Evolutionary conservation across 2,113 vertebrate species (phyloP), one percentile per base, ranked within the genome.

Genomic region (Leucosticte australis): DNA sequence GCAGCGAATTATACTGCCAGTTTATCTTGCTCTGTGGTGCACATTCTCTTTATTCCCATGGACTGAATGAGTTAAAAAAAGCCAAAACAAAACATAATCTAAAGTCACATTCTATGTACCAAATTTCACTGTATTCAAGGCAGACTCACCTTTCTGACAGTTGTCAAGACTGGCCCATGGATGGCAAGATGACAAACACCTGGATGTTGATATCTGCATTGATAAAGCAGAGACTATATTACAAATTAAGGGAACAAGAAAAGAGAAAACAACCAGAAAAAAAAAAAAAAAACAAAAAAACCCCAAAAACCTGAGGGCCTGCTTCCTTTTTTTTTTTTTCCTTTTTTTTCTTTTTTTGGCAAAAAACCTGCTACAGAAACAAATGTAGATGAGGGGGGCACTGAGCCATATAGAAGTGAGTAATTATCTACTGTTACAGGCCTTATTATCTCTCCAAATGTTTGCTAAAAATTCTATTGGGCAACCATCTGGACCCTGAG

Each of bases 361-460:
- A 97, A 94, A 97, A 97, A 97, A 71, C 1, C 92, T 97, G 88
- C 96, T 96, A 90, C 95, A 95, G 95, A 98, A 97, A 96, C 90
- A 95, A 98, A 98, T 97, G 97, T 96, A 96, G 97, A 97, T 96
- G 97, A 97, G 74, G 46, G 95, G 97, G 95, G 97, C 97, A 97
- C 88, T 95, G 97, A 98, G 97, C 97, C 97, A 98, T 97, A 97
- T 94, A 98, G 97, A 97, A 98, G 96, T 97, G 96, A 98, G 94
- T 98, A 98, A 98, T 98, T 98, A 98, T 98, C 97, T 97, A 96
- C 96, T 96, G 97, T 97, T 98, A 97, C 93, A 97, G 97, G 97
- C 97, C 98, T 98, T 97, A 98, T 98, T 98, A 98, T 98, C 97
- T 97, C 97, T 98, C 98, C 98, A 98, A 98, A 98, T 98, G 98